Percentiles rank a stretch among this genome's conserved stretches.
phyloP scores from a whole-genome alignment of 2,113 vertebrate genomes.

The Melierax canorus region DNA sequence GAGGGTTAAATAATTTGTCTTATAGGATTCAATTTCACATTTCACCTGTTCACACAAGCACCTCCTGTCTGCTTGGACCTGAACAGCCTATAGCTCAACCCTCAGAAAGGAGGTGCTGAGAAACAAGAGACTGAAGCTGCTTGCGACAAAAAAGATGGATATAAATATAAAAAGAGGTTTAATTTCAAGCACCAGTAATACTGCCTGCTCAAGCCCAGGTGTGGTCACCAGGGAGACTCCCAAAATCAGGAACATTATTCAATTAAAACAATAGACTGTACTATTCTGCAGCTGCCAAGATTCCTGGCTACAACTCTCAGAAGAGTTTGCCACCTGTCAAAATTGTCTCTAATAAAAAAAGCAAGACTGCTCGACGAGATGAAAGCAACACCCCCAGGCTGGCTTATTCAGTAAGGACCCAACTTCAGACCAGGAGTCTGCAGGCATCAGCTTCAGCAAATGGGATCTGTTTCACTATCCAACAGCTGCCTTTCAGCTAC shows the following conservation, averaged over 20 bases:
- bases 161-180: constrained; percentile 65
- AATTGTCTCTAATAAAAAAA: constrained; percentile 48
- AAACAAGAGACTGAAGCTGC: constrained; percentile 60
- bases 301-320: constrained; percentile 6
- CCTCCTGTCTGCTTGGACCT: constrained; percentile 26
- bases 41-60: constrained; percentile 47
- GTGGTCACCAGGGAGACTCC: constrained; percentile 19
- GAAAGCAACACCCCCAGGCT: constrained; percentile 39
- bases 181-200: constrained; percentile 75
- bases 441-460: constrained; percentile 53
- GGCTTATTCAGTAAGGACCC: constrained; percentile 28
- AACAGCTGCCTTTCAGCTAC: constrained; percentile 60
- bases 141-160: constrained; percentile 47
- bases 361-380: constrained; percentile 33
- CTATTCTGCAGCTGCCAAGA: constrained; percentile 46
- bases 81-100: not conserved
- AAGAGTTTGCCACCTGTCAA: constrained; percentile 33
- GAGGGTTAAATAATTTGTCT: constrained; percentile 54
- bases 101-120: constrained; percentile 65
- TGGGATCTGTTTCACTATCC: constrained; percentile 23
- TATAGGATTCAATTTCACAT: constrained; percentile 52
- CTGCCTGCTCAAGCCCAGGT: constrained; percentile 62
- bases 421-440: constrained; percentile 40
- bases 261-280: not conserved
- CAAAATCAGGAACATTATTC: constrained; percentile 34